These are phyloP conservation scores for Pelobates fuscus DNA, from an alignment of 2,113 vertebrate genomes.

Conservation along the genomic window DNA sequence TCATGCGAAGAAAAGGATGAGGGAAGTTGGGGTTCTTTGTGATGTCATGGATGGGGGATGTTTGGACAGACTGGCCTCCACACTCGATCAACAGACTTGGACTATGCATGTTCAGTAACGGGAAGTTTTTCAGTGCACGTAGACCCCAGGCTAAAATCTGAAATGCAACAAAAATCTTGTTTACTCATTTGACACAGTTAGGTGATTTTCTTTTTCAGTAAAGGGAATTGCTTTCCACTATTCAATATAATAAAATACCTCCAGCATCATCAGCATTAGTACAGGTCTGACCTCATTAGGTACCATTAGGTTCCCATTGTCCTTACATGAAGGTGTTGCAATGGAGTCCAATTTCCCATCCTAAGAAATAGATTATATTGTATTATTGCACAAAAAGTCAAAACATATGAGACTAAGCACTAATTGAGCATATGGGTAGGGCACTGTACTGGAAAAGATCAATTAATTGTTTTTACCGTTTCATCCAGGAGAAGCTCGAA, in stretches of 20 bases:
- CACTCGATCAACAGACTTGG: slow-evolving; percentile 67
- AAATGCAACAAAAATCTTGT: too few species aligned
- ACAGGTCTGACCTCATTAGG: slow-evolving; percentile 60
- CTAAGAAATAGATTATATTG: slow-evolving; percentile 30
- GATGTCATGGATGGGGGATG: slow-evolving; percentile 56
- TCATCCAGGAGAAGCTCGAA: slow-evolving; percentile 67
- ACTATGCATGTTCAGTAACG: background rate
- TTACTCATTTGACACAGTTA: background rate
- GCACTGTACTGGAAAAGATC: background rate
- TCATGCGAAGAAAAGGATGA: slow-evolving; percentile 54
- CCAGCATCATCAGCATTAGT: slow-evolving; percentile 60
- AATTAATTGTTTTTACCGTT: slow-evolving; percentile 54
- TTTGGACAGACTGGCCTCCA: slow-evolving; percentile 55
- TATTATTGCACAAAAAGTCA: too few species aligned
- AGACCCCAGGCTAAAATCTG: slow-evolving; percentile 72
- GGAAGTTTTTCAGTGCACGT: slow-evolving; percentile 57
- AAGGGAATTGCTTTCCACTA: too few species aligned
- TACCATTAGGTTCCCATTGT: slow-evolving; percentile 53
- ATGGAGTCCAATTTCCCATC: slow-evolving; percentile 43
- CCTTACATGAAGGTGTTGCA: slow-evolving; percentile 28
- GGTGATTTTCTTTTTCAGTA: too few species aligned
- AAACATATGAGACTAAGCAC: too few species aligned
- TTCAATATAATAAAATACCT: slow-evolving; percentile 58
- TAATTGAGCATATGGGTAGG: too few species aligned
- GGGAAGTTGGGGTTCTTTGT: slow-evolving; percentile 65